Base-by-base conservation (phyloP, 2,888 invertebrate species). In the Dasysyrphus tricinctus region DNA sequence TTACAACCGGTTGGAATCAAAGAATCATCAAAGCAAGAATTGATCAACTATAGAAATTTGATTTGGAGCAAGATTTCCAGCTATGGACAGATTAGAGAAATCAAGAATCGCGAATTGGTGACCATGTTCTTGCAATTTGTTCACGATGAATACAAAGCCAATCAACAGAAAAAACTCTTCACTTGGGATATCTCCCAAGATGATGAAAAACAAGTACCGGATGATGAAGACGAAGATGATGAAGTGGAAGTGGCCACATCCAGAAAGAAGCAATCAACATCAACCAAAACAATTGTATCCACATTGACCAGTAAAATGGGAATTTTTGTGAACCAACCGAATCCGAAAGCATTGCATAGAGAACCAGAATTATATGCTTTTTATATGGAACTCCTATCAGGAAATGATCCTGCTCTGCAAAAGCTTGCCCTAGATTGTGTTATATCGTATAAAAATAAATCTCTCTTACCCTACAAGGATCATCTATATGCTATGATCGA, bases 341-440 rank as follows among this genome's bases (percentile, higher is more conserved):
- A 97, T 90, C 98, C 98, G 0, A 95, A 95, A 91, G 96, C 96
- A 2, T 93, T 98, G 84, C 95, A 96, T 90, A 95, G 95, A 88
- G 97, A 97, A 91, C 93, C 95, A 0, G 95, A 97, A 88, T 93
- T 99, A 81, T 94, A 94, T 90, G 94, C 94, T 80, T 93, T 96
- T n/a, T 97, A 96, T 90, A 94, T 96, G 90, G 96, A 98, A 90
- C 94, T 99, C 70, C 91, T 99, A 9, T 95, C 95, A 61, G 96
- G 97, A 83, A 96, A 96, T 89, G 96, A 97, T 92, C 92, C 95
- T 0, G 95, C 95, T 0, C 93, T 99, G 7, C 99, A 99, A 92
- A 97, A 96, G 91, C 94, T 95, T 70, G 97, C 98, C 0, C 92
- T 99, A 51, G 96, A 97, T 90, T 99, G 98, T 91, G 92, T 99